Conservation (phyloP, 2,113 vertebrate species). For the Ceyx melanurus region DNA sequence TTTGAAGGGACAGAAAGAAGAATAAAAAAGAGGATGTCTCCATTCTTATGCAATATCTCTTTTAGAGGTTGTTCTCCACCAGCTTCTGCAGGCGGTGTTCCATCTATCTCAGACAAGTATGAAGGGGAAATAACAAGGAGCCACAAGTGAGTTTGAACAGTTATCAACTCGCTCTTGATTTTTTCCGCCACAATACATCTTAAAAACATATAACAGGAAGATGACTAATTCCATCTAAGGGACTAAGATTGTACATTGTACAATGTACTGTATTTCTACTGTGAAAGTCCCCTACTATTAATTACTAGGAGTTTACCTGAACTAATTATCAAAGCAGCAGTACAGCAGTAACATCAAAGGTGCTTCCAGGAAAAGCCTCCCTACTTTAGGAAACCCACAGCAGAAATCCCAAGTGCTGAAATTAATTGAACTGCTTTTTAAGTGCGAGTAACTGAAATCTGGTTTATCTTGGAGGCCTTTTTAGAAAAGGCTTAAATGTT, state of each 20-base stretch:
- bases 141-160: background rate
- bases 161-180: background rate
- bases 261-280: background rate
- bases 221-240: background rate
- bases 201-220: background rate
- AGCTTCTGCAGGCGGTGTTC: background rate
- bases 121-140: background rate
- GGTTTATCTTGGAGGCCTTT: background rate
- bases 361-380: background rate
- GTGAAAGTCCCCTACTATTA: background rate
- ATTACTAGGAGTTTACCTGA: background rate
- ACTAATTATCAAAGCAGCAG: background rate
- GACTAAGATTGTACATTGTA: background rate
- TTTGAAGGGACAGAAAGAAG: background rate
- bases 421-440: background rate
- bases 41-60: background rate
- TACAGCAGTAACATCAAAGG: background rate
- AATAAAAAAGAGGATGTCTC: background rate
- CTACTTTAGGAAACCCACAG: background rate
- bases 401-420: background rate
- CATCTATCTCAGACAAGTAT: background rate
- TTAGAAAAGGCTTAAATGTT: background rate
- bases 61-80: background rate
- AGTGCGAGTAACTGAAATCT: background rate
- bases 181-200: background rate